Evolutionary conservation across 2,888 invertebrate species (phyloP).

Genomic region (Agrochola macilenta): DNA sequence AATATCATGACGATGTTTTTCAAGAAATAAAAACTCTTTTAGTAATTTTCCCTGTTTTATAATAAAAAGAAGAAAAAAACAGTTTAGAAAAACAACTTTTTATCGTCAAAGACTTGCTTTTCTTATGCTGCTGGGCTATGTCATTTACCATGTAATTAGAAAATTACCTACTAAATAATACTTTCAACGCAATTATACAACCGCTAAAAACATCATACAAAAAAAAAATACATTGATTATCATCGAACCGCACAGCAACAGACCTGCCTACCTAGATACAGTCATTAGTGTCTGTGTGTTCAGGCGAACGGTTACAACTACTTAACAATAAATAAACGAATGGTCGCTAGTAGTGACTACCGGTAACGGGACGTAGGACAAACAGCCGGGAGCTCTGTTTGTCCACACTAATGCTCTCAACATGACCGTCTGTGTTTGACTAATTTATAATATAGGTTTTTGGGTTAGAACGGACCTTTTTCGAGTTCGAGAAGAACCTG

Average conservation of each 20-base stretch:
- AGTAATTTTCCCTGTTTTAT: not conserved
- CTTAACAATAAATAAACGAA: slow-evolving; percentile 73
- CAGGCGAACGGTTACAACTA: slow-evolving; percentile 59
- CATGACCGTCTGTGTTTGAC: slow-evolving; percentile 50
- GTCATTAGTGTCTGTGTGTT: slow-evolving; percentile 32
- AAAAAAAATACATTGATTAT: not conserved
- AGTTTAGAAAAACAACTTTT: too few relatives aligned
- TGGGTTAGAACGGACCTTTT: slow-evolving; percentile 51
- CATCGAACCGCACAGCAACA: slow-evolving; percentile 3
- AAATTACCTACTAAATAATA: not conserved
- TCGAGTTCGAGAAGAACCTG: slow-evolving; percentile 41
- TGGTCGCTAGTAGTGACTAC: slow-evolving; percentile 2
- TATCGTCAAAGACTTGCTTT: not conserved
- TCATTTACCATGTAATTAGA: not conserved
- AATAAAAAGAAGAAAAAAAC: not conserved
- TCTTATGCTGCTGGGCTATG: not conserved
- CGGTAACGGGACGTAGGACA: slow-evolving; percentile 65
- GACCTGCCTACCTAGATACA: slow-evolving; percentile 8
- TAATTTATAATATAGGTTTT: slow-evolving; percentile 60
- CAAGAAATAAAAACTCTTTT: not conserved
- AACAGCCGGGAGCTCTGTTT: slow-evolving; percentile 57
- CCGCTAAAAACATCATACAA: not conserved
- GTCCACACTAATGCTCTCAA: slow-evolving; percentile 52
- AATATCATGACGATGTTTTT: not conserved
- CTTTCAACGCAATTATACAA: not conserved